These are phyloP conservation scores for Ooceraea biroi DNA, from an alignment of 1,140 invertebrate genomes.

Conservation along the genomic window DNA sequence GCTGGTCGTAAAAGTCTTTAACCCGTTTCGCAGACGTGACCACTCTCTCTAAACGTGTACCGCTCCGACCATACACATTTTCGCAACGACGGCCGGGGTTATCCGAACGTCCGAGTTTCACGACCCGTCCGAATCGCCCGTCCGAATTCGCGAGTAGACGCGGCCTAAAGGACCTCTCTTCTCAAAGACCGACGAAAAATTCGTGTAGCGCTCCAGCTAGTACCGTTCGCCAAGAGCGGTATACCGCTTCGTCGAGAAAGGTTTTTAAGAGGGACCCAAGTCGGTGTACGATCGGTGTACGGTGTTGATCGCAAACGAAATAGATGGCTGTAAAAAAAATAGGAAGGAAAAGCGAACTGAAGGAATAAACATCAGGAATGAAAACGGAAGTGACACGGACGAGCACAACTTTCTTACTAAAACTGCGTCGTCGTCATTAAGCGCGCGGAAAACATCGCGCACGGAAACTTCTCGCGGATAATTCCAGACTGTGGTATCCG, in stretches of 20 bases:
- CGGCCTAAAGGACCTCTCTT: background rate
- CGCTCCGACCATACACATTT: background rate
- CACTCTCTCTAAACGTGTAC: constrained; percentile 48
- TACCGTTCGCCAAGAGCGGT: too few species aligned
- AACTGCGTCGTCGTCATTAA: background rate
- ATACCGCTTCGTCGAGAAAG: background rate
- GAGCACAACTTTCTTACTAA: background rate
- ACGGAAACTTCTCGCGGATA: background rate
- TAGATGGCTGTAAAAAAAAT: background rate
- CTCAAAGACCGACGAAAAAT: constrained; percentile 12
- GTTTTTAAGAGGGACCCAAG: background rate
- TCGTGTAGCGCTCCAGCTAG: background rate
- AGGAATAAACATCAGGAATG: background rate
- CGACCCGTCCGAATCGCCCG: constrained; percentile 42
- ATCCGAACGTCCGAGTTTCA: constrained; percentile 37
- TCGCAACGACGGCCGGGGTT: constrained; percentile 27
- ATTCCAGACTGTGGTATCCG: constrained; percentile 7
- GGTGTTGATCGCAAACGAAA: constrained; percentile 1
- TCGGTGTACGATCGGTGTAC: background rate
- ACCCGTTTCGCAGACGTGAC: constrained; percentile 60
- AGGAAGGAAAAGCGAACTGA: background rate
- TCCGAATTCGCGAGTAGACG: constrained; percentile 37
- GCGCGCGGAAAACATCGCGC: background rate
- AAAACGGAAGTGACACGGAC: background rate
- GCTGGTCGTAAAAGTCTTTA: constrained; percentile 61